These are phyloP conservation scores for Leucoraja erinaceus DNA, from an alignment of 2,113 vertebrate species.

Conservation along the genomic window DNA sequence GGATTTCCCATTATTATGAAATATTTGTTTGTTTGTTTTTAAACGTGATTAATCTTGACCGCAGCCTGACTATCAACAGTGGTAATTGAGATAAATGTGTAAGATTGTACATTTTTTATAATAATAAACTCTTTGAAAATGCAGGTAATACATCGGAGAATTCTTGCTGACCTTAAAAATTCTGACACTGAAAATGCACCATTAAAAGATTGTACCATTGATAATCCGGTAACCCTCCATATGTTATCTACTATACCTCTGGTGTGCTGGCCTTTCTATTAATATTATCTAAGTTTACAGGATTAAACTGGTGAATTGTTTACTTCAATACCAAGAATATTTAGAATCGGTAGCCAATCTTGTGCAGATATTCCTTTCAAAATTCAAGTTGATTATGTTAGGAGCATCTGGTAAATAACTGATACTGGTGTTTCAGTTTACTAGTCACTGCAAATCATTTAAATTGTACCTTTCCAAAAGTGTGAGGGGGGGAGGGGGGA, in stretches of 20 bases:
- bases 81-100: background rate
- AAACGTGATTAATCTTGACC: background rate
- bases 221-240: constrained; percentile 59
- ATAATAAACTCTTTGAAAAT: constrained; percentile 31
- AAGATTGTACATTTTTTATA: constrained; percentile 19
- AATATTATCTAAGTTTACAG: background rate
- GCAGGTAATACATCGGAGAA: constrained; percentile 65
- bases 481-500: no score
- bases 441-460: background rate
- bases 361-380: background rate
- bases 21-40: background rate
- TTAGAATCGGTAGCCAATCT: background rate
- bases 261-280: constrained; percentile 21
- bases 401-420: constrained; percentile 25
- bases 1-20: background rate
- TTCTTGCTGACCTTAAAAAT: constrained; percentile 68
- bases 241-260: constrained; percentile 38
- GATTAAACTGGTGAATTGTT: background rate
- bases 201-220: constrained; percentile 58
- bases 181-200: constrained; percentile 60
- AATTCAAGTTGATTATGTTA: background rate
- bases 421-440: background rate
- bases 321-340: background rate
- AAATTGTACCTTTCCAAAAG: background rate
- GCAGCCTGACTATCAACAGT: background rate